These are phyloP conservation scores for Neodon shergylaensis DNA, from an alignment of 2,113 vertebrate genomes.

Conservation along the genomic window DNA sequence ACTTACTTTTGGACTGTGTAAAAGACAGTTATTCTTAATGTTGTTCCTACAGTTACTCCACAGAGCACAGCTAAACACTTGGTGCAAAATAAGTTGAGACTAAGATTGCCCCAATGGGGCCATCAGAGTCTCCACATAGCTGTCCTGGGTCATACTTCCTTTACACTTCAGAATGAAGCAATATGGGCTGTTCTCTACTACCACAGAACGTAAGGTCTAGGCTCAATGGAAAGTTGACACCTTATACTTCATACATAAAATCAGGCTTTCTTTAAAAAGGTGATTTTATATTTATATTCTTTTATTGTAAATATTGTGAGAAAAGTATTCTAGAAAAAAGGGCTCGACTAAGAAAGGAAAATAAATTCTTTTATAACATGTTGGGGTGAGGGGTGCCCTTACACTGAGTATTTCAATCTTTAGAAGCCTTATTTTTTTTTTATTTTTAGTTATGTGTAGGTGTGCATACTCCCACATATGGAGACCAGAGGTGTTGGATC, in stretches of 20 bases:
- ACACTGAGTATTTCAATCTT: not conserved
- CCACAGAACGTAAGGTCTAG: not conserved
- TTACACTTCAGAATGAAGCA: not conserved
- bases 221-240: not conserved
- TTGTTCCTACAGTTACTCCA: not conserved
- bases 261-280: not conserved
- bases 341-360: not conserved
- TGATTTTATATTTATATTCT: constrained; percentile 37
- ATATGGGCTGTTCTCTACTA: not conserved
- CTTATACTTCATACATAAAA: constrained; percentile 16
- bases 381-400: not conserved
- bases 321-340: constrained; percentile 33
- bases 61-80: not conserved
- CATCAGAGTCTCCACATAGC: not conserved
- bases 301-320: constrained; percentile 6
- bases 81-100: not conserved
- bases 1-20: not conserved
- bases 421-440: not conserved
- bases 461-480: not conserved
- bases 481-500: not conserved
- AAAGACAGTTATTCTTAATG: not conserved
- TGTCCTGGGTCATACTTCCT: not conserved
- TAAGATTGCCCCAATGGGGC: not conserved
- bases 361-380: not conserved
- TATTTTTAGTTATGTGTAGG: not conserved